Evolutionary conservation across 2,888 invertebrate genomes (phyloP).

Genomic region (Epicampocera succincta): DNA sequence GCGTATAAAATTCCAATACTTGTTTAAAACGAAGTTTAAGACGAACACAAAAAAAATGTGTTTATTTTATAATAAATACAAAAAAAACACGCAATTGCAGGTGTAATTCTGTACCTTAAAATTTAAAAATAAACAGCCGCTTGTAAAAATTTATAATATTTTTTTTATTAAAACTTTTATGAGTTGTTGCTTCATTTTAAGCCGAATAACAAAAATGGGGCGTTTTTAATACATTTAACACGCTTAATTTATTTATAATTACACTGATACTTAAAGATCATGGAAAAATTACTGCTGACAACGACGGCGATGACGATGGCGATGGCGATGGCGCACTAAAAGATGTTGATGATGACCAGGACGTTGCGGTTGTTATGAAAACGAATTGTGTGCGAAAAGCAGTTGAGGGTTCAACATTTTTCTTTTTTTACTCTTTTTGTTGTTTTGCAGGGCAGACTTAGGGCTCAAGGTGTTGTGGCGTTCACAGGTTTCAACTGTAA

Average conservation of each 20-base stretch:
- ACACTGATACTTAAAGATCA: constrained; percentile 61
- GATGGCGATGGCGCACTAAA: constrained; percentile 7
- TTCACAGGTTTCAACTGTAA: constrained; percentile 65
- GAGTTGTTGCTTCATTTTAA: constrained; percentile 24
- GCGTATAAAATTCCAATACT: constrained; percentile 57
- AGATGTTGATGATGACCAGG: constrained; percentile 24
- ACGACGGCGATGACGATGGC: neutral
- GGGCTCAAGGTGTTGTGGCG: constrained; percentile 52
- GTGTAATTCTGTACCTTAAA: constrained; percentile 44
- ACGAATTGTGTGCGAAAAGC: constrained; percentile 48
- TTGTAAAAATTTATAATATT: neutral
- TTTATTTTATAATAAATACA: constrained; percentile 1
- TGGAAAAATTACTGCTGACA: constrained; percentile 22
- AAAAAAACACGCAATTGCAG: constrained; percentile 60
- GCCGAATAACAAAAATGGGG: constrained; percentile 47
- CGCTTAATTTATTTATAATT: constrained; percentile 70
- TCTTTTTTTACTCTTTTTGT: neutral
- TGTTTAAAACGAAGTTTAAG: constrained; percentile 20
- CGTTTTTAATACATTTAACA: constrained; percentile 67
- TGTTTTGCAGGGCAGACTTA: neutral
- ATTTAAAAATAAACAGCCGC: constrained; percentile 33
- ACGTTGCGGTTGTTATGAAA: neutral
- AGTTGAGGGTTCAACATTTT: constrained; percentile 51
- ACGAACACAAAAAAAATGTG: neutral
- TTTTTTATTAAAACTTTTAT: constrained; percentile 10